Evolutionary conservation across 2,888 invertebrate genomes (phyloP), one percentile per base, ranked within the genome.

Genomic region (Campoletis raptor): DNA sequence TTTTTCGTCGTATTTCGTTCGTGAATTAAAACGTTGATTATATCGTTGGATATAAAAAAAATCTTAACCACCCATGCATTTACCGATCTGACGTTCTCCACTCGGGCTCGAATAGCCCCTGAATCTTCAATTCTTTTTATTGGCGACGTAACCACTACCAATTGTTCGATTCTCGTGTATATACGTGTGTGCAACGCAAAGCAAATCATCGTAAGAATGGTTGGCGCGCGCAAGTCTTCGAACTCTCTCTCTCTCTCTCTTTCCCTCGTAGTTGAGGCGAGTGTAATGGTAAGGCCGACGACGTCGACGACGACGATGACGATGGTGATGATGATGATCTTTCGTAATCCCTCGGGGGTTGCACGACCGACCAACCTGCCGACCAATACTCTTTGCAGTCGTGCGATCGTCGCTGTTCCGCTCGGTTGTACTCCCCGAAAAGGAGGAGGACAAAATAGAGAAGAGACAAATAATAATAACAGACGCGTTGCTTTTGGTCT

Each of bases 371-470:
- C 66, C 81, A 85, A 85, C 86, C 82, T 85, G 82, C 83, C 69
- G 86, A 79, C 82, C 84, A 85, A 87, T 87, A 87, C 76, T 76
- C 81, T 84, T 84, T 69, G 70, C 88, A 89, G 89, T 89, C 85
- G 89, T 85, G 81, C 83, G 86, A 88, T 81, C 86, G 81, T 87
- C 86, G 86, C 81, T 83, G 88, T 69, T 69, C 85, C 72, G 88
- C 30, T 86, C 88, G 85, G 87, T 54, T 57, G 67, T 79, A 70
- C 42, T 61, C 42, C 48, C 69, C 69, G 15, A 69, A 54, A 67
- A 54, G 69, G 40, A 57, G 69, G 6, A 45, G 52, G 37, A 37
- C 30, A 54, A 30, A 21, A 40, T 40, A 9, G 48, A 48, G 36
- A 30, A 79, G 57, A 61, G 21, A 70, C 18, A 45, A 36, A n/a